phyloP scores from a whole-genome alignment of 2,797 vertebrate genomes.

The Danio choprae region DNA sequence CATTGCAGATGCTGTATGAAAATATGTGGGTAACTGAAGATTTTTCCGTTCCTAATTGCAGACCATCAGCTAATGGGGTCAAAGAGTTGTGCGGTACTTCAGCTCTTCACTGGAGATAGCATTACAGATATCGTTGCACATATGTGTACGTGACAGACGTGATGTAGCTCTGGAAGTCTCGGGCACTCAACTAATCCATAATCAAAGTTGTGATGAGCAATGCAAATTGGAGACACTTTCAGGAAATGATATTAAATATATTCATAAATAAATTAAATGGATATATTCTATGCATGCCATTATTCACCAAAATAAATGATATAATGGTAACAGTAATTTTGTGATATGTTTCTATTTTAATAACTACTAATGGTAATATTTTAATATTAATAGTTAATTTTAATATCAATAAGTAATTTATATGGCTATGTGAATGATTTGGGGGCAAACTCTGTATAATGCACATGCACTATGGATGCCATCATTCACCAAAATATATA shows the following conservation, averaged over 20 bases:
- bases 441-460: no score
- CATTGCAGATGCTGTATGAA: neutral
- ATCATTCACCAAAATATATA: no score
- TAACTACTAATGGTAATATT: no score
- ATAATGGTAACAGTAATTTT: no score
- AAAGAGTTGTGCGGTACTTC: slow-evolving; percentile 14
- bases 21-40: neutral
- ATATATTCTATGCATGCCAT: no score
- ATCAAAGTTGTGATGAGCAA: neutral
- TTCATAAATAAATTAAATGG: no score
- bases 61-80: slow-evolving; percentile 29
- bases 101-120: slow-evolving; percentile 19
- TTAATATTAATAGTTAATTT: no score
- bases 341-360: no score
- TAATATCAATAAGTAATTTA: no score
- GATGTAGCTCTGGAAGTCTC: neutral
- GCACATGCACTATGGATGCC: no score
- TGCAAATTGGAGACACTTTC: neutral
- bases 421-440: no score
- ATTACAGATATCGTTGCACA: slow-evolving; percentile 41
- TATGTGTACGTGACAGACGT: neutral
- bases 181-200: neutral
- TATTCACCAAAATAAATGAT: no score
- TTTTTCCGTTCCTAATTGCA: slow-evolving; percentile 23
- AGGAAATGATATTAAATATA: neutral